phyloP scores from a whole-genome alignment of 2,888 invertebrate genomes.

The Esperia sulphurella region DNA sequence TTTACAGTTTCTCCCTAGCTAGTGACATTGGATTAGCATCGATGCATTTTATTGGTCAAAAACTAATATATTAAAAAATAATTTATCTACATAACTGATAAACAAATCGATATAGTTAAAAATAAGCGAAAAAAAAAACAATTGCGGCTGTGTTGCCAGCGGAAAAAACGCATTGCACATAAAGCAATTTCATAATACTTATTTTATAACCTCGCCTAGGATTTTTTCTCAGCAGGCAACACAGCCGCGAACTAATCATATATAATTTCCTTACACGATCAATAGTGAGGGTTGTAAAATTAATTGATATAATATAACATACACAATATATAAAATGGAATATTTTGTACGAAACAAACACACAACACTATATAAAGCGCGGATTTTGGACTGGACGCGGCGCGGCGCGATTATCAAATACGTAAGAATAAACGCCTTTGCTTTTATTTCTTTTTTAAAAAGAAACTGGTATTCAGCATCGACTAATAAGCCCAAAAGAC shows the following conservation, averaged over 20 bases:
- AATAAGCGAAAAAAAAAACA: conserved; percentile 39
- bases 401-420: not conserved
- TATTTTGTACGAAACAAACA: conserved; percentile 44
- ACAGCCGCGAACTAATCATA: conserved; percentile 24
- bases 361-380: conserved; percentile 25
- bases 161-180: conserved; percentile 20
- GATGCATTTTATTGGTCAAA: conserved; percentile 74
- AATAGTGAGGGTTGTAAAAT: conserved; percentile 40
- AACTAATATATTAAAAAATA: conserved; percentile 71
- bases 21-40: conserved; percentile 68
- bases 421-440: not conserved
- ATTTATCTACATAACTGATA: conserved; percentile 71
- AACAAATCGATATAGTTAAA: conserved; percentile 52
- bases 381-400: conserved; percentile 17
- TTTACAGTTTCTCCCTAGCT: conserved; percentile 77
- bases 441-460: not conserved
- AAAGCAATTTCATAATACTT: conserved; percentile 28
- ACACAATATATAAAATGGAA: conserved; percentile 43
- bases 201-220: conserved; percentile 13
- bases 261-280: conserved; percentile 42
- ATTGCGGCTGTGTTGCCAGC: conserved; percentile 42
- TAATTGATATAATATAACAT: conserved; percentile 24
- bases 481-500: too few relatives aligned
- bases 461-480: too few relatives aligned
- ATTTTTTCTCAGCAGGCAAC: conserved; percentile 28